Conservation (phyloP, 2,888 invertebrate species). For the Punctoribates punctum region DNA sequence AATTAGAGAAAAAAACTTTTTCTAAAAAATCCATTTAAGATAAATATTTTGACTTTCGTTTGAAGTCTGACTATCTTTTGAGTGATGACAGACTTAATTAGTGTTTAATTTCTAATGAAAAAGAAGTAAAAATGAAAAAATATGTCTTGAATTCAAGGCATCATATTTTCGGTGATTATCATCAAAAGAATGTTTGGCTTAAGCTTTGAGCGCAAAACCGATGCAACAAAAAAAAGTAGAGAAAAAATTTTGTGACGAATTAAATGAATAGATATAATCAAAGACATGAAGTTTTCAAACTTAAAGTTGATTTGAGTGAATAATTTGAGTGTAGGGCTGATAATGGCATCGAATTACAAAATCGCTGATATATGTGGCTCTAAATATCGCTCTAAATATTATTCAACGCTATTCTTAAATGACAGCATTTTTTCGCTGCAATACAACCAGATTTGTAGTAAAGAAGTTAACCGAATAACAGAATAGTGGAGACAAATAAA, state of each 20-base stretch:
- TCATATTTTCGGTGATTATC: not conserved
- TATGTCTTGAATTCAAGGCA: not conserved
- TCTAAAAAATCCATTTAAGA: not conserved
- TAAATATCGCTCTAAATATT: constrained; percentile 7
- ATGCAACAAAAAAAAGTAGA: not conserved
- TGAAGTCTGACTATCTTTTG: not conserved
- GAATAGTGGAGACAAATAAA: not conserved
- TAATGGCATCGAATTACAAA: constrained; percentile 25
- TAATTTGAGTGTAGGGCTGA: not conserved
- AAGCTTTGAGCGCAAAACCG: no score
- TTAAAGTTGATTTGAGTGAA: not conserved
- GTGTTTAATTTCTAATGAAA: not conserved
- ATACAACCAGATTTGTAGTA: constrained; percentile 11
- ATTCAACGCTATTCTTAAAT: constrained; percentile 21
- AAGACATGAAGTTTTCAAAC: not conserved
- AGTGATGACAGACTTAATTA: constrained; percentile 19
- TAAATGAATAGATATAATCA: constrained; percentile 14
- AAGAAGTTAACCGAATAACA: constrained; percentile 19
- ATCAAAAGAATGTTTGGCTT: not conserved
- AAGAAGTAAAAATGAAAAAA: not conserved
- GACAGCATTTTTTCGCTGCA: not conserved
- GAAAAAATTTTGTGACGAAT: not conserved
- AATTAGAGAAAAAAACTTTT: not conserved
- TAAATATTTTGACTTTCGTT: not conserved
- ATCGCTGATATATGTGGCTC: constrained; percentile 28